Conservation (phyloP, 2,797 vertebrate genomes). For the Phyllotis vaccarum region DNA sequence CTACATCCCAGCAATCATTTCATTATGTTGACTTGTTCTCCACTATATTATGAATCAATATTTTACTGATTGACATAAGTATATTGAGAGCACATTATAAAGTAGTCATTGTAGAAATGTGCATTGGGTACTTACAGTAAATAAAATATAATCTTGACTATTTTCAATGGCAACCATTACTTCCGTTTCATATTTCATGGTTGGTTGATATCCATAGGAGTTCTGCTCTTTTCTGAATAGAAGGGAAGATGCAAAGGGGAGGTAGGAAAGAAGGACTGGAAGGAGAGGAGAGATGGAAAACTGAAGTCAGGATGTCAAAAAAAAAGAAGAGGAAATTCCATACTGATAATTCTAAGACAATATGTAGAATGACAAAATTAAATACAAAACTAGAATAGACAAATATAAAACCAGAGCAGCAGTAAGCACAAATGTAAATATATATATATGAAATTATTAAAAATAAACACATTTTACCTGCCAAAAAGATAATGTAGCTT, state of each 20-base stretch:
- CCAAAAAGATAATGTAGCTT: background rate
- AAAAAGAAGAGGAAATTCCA: background rate
- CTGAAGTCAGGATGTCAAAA: background rate
- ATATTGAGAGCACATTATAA: slow-evolving; percentile 10
- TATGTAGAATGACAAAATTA: background rate
- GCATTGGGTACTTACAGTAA: background rate
- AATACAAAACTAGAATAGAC: background rate
- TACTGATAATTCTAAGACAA: background rate
- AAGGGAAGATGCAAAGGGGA: background rate
- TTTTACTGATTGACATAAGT: slow-evolving; percentile 38
- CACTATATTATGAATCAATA: slow-evolving; percentile 2
- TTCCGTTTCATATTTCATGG: background rate
- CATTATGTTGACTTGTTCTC: background rate
- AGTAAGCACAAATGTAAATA: background rate
- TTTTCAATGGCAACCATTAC: background rate
- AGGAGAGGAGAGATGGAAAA: background rate
- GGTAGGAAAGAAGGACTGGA: background rate
- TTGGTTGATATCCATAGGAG: background rate
- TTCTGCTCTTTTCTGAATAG: background rate
- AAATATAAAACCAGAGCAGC: background rate
- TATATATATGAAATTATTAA: background rate
- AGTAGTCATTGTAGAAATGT: background rate
- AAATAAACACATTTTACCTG: slow-evolving; percentile 5
- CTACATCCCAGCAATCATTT: slow-evolving; percentile 1
- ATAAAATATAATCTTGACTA: background rate